phyloP scores from a whole-genome alignment of 2,113 vertebrate genomes.

The Atherinomorus stipes region DNA sequence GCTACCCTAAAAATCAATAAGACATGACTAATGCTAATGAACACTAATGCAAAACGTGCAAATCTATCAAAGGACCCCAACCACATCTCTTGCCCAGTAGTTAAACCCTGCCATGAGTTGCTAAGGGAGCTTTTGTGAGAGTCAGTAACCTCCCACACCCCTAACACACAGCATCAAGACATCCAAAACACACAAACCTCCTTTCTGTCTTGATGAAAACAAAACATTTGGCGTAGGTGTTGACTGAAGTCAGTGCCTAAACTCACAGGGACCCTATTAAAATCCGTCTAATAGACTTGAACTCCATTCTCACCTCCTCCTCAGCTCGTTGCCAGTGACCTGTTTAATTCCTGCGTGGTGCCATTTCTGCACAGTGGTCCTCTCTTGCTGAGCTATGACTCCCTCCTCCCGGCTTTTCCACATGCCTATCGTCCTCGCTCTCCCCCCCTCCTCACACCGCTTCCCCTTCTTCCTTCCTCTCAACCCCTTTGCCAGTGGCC shows the following conservation, averaged over 20 bases:
- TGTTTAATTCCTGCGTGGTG: conserved; percentile 64
- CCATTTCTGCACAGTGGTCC: conserved; percentile 60
- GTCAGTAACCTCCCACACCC: conserved; percentile 35
- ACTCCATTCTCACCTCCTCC: conserved; percentile 48
- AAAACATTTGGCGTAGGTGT: conserved; percentile 31
- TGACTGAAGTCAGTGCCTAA: conserved; percentile 23
- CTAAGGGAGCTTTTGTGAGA: conserved; percentile 36
- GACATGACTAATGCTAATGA: neutral
- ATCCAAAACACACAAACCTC: conserved; percentile 25
- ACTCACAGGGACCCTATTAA: conserved; percentile 24
- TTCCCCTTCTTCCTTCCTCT: conserved; percentile 58
- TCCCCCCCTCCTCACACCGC: conserved; percentile 8
- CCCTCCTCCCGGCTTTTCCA: conserved; percentile 26
- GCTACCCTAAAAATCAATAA: neutral
- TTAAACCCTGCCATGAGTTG: conserved; percentile 26
- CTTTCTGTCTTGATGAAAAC: conserved; percentile 21
- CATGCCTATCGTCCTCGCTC: conserved; percentile 10
- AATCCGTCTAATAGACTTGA: conserved; percentile 50
- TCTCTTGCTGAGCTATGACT: conserved; percentile 53
- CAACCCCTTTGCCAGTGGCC: conserved; percentile 59
- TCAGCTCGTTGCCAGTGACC: conserved; percentile 57
- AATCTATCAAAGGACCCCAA: neutral
- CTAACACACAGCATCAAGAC: conserved; percentile 20
- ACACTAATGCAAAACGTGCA: neutral
- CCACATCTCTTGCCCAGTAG: conserved; percentile 5